These are phyloP conservation scores for Lasioglossum lativentre DNA, from an alignment of 2,888 invertebrate species.

Conservation along the genomic window DNA sequence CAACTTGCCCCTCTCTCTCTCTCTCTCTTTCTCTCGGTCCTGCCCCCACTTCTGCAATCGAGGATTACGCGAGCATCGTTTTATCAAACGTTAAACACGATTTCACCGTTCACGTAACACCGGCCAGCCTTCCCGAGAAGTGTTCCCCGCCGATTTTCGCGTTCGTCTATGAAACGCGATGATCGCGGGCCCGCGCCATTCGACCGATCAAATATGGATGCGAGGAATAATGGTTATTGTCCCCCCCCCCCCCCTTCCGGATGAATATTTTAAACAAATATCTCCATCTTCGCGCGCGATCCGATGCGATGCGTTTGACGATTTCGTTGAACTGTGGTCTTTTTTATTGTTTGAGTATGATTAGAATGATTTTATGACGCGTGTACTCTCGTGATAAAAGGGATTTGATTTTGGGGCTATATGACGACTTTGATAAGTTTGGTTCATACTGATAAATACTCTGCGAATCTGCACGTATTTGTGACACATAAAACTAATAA, in stretches of 20 bases:
- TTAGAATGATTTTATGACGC: neutral
- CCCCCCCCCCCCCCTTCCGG: too few relatives aligned
- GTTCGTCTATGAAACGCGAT: neutral
- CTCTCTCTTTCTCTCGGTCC: neutral
- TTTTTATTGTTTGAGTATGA: neutral
- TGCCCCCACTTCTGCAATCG: neutral
- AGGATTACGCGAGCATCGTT: slow-evolving; percentile 12
- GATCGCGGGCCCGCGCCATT: neutral
- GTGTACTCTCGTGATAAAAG: too few relatives aligned
- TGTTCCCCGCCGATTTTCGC: neutral
- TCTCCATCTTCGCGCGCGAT: neutral
- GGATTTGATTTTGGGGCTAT: too few relatives aligned
- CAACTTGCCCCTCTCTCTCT: neutral
- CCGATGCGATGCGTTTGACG: neutral
- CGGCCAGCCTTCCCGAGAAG: neutral
- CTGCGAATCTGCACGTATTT: too few relatives aligned
- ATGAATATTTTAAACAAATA: neutral
- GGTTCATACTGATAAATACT: too few relatives aligned
- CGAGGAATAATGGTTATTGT: neutral
- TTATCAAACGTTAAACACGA: slow-evolving; percentile 19
- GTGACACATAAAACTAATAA: too few relatives aligned
- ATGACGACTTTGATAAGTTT: neutral
- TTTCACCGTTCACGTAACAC: neutral
- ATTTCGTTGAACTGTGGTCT: neutral
- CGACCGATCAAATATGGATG: neutral